Conservation (phyloP, 2,888 invertebrate genomes). For the Oxycera nigricornis region DNA sequence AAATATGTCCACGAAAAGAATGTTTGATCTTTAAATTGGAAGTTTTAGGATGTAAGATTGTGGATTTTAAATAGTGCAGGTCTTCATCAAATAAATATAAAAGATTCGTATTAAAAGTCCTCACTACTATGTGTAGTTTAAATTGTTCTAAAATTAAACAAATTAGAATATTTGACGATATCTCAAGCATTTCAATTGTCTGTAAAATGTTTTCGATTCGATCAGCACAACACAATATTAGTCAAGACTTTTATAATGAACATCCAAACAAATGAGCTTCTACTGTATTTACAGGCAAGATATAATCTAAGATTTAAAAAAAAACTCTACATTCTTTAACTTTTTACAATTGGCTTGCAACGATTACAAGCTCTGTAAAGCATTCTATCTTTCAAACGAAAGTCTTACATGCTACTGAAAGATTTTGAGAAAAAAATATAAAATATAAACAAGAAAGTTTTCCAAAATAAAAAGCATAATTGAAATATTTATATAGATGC, state of each 20-base stretch:
- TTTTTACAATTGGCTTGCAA: neutral
- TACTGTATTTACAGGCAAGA: constrained; percentile 32
- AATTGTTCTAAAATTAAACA: too few relatives aligned
- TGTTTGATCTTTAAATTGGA: too few relatives aligned
- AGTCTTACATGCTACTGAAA: neutral
- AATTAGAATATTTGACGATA: too few relatives aligned
- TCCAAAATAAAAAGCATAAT: neutral
- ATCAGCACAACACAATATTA: neutral
- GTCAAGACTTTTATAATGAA: neutral
- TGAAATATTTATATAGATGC: neutral
- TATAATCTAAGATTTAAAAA: neutral
- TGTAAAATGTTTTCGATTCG: too few relatives aligned
- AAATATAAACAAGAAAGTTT: neutral
- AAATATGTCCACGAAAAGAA: too few relatives aligned
- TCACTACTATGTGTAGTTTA: too few relatives aligned
- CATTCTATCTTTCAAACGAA: neutral
- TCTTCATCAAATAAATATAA: too few relatives aligned
- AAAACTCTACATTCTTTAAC: neutral
- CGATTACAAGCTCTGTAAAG: too few relatives aligned
- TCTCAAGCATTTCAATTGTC: too few relatives aligned
- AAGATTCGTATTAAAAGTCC: too few relatives aligned
- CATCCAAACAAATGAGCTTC: constrained; percentile 29
- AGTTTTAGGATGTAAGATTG: too few relatives aligned
- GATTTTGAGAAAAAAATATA: neutral
- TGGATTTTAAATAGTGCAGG: too few relatives aligned